Evolutionary conservation across 2,888 invertebrate genomes (phyloP).

Genomic region (Amphipoea lucens): DNA sequence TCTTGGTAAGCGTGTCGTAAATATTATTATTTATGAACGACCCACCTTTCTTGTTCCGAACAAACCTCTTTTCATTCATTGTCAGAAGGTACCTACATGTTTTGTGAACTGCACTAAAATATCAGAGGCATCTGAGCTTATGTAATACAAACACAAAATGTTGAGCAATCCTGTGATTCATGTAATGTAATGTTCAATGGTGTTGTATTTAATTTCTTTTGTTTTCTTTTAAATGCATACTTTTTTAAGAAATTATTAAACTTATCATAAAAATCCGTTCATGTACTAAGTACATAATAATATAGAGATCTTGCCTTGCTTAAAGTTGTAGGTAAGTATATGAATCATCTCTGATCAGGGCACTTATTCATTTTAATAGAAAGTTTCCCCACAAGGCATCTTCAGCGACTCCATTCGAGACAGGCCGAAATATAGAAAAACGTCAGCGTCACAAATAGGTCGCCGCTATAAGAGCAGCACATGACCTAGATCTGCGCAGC

Average conservation of each 20-base stretch:
- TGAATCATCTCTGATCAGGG: not conserved
- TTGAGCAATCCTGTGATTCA: constrained; percentile 2
- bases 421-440: constrained; percentile 18
- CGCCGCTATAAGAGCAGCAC: constrained; percentile 27
- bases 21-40: constrained; percentile 55
- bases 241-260: constrained; percentile 4
- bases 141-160: constrained; percentile 13
- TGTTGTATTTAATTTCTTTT: constrained; percentile 19
- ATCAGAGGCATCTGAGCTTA: constrained; percentile 3
- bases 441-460: constrained; percentile 36
- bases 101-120: constrained; percentile 18
- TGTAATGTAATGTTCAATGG: not conserved
- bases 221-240: not conserved
- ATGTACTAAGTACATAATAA: too few species aligned
- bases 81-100: constrained; percentile 17
- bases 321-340: not conserved
- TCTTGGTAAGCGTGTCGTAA: constrained; percentile 35
- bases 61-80: constrained; percentile 49
- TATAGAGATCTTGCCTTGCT: not conserved
- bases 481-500: constrained; percentile 32
- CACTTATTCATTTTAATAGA: constrained; percentile 4
- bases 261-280: not conserved
- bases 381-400: not conserved
- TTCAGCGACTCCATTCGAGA: not conserved
- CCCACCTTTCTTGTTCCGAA: constrained; percentile 39